Base-by-base conservation (phyloP, 1,140 invertebrate species). In the Heliconius hermathena region DNA sequence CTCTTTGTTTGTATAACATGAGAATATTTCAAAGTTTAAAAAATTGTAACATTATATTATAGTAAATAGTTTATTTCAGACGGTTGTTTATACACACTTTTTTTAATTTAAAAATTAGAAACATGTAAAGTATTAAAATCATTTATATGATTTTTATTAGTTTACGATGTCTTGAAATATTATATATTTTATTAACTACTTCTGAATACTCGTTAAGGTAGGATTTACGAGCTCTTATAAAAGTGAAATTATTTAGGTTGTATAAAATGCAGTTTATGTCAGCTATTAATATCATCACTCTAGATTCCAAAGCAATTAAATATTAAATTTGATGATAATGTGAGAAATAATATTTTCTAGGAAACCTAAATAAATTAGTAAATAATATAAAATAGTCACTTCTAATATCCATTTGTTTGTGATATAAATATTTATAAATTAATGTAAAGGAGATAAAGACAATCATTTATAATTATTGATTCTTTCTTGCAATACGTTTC, bases 161-260 rank as follows among this genome's bases (percentile, higher is more conserved):
- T 74, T 74, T 36, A 60, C 49, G 73, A 60, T 74, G 73, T 60
- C 52, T 74, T n/a, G 3, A 11, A 74, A 57, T 60, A 18, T 74
- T 13, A 66, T 26, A 66, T 66, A 66, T 66, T 29, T 29, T 66
- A 66, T 66, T 66, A 13, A 66, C 60, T 66, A 66, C 22, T 66
- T 66, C 60, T 66, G 60, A 66, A 66, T 66, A 66, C 60, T 66
- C 60, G 22, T 66, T 66, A 66, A 29, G 22, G 60, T 29, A 66
- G 22, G 26, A 66, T 66, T 66, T 26, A 66, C 13, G 26, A 66
- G 22, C 60, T 66, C 60, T 66, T 29, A 66, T 66, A 66, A 66
- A 66, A 66, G 22, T 66, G 13, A 66, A 66, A 66, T 66, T 66
- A 66, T 29, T 66, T 66, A 66, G 60, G 22, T 66, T 66, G 26